A percentile compares a stretch with the other conserved stretches of the same genome.
These are phyloP conservation scores for Enteromius treurensis DNA, from an alignment of 2,797 vertebrate genomes.

Conservation along the genomic window DNA sequence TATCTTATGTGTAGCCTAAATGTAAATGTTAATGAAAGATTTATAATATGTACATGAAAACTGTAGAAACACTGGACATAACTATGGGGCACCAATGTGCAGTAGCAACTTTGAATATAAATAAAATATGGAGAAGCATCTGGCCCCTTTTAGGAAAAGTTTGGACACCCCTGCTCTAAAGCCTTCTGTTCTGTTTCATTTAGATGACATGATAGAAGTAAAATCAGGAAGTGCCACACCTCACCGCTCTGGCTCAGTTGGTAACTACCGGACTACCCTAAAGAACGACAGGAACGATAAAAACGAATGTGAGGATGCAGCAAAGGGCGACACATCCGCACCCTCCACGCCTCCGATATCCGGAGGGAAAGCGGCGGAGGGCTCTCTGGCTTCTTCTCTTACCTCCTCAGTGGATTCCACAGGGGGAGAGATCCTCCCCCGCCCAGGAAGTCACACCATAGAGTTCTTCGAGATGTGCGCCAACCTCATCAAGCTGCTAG, in stretches of 20 bases:
- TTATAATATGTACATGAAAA: no score
- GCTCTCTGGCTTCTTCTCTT: slow-evolving; percentile 89
- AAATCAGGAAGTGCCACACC: slow-evolving; percentile 95
- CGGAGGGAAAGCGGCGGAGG: slow-evolving; percentile 81
- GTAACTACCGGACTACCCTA: slow-evolving; percentile 86
- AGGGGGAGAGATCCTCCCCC: slow-evolving; percentile 80
- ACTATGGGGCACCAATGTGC: no score
- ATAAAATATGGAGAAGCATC: no score
- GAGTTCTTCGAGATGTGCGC: slow-evolving; percentile 99
- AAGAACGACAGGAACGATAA: slow-evolving; percentile 87
- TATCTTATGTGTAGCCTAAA: no score
- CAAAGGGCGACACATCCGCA: slow-evolving; percentile 72
- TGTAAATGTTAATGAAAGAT: no score
- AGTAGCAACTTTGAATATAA: no score
- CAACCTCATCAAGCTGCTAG: slow-evolving; percentile 99
- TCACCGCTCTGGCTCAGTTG: slow-evolving; percentile 90
- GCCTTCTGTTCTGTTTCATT: slow-evolving; percentile 33
- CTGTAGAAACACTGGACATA: no score
- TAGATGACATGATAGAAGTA: slow-evolving; percentile 91
- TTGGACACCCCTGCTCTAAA: not conserved
- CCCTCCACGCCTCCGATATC: slow-evolving; percentile 60
- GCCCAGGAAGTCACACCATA: slow-evolving; percentile 97
- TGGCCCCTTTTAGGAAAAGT: no score
- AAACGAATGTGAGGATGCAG: slow-evolving; percentile 67
- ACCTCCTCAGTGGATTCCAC: slow-evolving; percentile 92